Base-by-base conservation (phyloP, 1,140 invertebrate species). In the Drosophila malerkotliana region DNA sequence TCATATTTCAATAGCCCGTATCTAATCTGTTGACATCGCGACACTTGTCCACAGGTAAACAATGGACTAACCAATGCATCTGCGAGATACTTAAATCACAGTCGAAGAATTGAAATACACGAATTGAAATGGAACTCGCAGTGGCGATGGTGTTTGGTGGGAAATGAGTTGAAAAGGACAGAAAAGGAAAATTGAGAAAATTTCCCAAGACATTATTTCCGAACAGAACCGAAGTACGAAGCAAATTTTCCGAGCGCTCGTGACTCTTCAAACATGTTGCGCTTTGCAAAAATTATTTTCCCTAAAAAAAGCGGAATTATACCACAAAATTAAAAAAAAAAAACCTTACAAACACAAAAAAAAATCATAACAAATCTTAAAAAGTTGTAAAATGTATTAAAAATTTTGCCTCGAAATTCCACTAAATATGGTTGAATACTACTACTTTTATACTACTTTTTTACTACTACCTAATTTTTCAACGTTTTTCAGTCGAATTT, bases 41-140 rank as follows among this genome's bases (percentile, higher is more conserved):
- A 48, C 66, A 69, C 51, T 68, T 48, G 26, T 63, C n/a, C 34
- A 39, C 30, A 39, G 18, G 63, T 69, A 69, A 69, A 69, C 66
- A 69, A 69, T 21, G 56, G 15, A 30, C 49, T 18, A 41, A 28
- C 26, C n/a, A 56, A 67, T 68, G 63, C 41, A 68, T 18, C n/a
- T 37, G 30, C 15, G 44, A 28, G 32, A 18, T 41, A 24, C 51
- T 39, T 37, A 69, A 32, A 68, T 56, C 30, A 21, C 51, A 21
- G 51, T 10, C 14, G 1, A 32, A 9, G 32, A 28, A 28, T 28
- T 6, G 26, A 28, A 28, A 30, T 10, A 49, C 48, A 14, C 21
- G 12, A 28, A 49, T 63, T 49, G 28, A 18, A 44, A 52, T 30
- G 10, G 32, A n/a, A 30, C 26, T 6, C 26, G 26, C 26, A 5